phyloP scores from a whole-genome alignment of 2,888 invertebrate genomes.

The Macrostomum cliftonense region DNA sequence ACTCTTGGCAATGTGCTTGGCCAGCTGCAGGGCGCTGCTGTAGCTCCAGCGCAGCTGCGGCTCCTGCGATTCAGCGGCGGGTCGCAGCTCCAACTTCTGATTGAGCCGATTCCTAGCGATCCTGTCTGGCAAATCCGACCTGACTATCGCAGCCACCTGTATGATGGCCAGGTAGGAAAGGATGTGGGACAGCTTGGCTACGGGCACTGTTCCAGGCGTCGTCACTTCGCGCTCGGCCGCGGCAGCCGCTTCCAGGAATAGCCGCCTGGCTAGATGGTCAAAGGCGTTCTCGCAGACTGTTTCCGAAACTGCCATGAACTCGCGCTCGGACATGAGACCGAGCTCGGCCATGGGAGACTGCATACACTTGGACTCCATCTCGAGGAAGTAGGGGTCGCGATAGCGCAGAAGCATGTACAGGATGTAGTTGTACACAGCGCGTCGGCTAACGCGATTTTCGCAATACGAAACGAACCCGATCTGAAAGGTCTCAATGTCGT shows the following conservation, averaged over 20 bases:
- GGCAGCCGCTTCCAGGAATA: conserved; percentile 24
- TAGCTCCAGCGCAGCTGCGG: too few species aligned
- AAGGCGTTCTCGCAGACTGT: conserved; percentile 22
- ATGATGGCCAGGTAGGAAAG: background rate
- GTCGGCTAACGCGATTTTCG: conserved; percentile 28
- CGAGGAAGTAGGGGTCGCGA: conserved; percentile 29
- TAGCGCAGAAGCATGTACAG: conserved; percentile 29
- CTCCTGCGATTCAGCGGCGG: too few species aligned
- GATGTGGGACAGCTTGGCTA: conserved; percentile 9
- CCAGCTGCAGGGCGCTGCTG: too few species aligned
- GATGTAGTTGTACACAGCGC: conserved; percentile 25
- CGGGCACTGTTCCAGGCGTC: conserved; percentile 16
- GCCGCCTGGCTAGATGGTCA: conserved; percentile 21
- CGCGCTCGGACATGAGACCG: conserved; percentile 21
- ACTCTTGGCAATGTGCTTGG: too few species aligned
- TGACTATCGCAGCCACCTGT: background rate
- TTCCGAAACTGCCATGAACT: conserved; percentile 28
- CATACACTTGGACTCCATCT: conserved; percentile 18
- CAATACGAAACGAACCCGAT: conserved; percentile 35
- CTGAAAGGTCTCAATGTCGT: conserved; percentile 31
- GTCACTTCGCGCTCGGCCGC: conserved; percentile 13
- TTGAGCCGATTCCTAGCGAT: background rate
- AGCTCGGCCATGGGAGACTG: conserved; percentile 19
- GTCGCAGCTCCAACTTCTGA: too few species aligned
- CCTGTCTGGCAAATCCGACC: background rate